Evolutionary conservation across 1,140 invertebrate species (phyloP).

Genomic region (Drosophila pandora): DNA sequence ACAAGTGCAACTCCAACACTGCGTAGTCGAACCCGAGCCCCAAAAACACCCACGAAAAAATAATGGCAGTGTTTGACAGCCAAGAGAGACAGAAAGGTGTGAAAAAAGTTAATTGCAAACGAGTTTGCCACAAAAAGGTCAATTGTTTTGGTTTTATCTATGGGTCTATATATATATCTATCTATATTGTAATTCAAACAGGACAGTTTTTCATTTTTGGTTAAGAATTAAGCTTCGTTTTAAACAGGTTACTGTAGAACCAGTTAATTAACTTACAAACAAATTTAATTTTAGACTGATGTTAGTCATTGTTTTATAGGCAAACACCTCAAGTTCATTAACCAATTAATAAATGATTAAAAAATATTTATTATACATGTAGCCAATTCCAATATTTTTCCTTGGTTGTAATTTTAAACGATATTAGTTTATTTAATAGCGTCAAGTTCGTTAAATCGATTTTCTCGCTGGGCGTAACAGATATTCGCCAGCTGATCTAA

Average conservation of each 20-base stretch:
- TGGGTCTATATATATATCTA: background rate
- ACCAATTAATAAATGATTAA: background rate
- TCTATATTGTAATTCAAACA: background rate
- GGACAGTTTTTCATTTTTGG: background rate
- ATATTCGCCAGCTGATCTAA: conserved; percentile 47
- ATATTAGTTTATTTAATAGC: background rate
- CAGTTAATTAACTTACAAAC: conserved; percentile 3
- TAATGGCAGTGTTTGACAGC: conserved; percentile 14
- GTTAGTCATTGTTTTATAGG: background rate
- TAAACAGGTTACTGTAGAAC: background rate
- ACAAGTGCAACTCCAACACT: conserved; percentile 1
- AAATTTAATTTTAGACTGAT: background rate
- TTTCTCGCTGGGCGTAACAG: conserved; percentile 41
- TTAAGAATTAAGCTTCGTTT: background rate
- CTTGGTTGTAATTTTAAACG: background rate
- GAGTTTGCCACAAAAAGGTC: conserved; percentile 31
- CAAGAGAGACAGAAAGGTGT: conserved; percentile 15
- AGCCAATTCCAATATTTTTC: background rate
- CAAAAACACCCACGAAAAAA: conserved; percentile 23
- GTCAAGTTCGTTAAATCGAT: background rate
- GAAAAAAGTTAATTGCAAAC: conserved; percentile 39
- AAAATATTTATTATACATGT: background rate
- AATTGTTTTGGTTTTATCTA: conserved; percentile 20
- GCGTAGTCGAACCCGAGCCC: conserved; percentile 2
- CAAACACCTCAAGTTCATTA: background rate